These are phyloP conservation scores for Harpalus rubripes DNA, from an alignment of 2,888 invertebrate genomes.

Conservation along the genomic window DNA sequence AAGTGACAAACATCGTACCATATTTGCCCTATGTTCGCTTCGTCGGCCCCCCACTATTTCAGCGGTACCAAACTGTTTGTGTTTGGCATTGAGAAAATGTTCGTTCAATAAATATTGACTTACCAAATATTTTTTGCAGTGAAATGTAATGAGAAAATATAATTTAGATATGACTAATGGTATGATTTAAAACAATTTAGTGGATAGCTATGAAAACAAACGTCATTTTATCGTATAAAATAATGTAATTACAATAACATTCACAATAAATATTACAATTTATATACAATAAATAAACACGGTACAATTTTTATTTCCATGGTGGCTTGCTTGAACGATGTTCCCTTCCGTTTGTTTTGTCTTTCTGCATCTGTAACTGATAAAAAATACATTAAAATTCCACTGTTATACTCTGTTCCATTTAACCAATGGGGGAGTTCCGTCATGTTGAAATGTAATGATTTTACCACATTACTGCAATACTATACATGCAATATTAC, in stretches of 20 bases:
- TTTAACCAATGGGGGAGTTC: no score
- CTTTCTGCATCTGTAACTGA: slow-evolving; percentile 4
- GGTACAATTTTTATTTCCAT: slow-evolving; percentile 70
- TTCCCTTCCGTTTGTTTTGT: slow-evolving; percentile 68
- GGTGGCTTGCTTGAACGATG: slow-evolving; percentile 71
- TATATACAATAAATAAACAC: slow-evolving; percentile 47
- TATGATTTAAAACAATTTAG: background rate
- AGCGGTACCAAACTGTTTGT: slow-evolving; percentile 39
- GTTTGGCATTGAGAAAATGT: slow-evolving; percentile 11
- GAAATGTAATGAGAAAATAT: background rate
- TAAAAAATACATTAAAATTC: no score
- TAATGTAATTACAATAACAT: background rate
- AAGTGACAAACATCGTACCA: slow-evolving; percentile 50
- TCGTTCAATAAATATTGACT: slow-evolving; percentile 27
- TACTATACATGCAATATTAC: no score
- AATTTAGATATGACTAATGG: background rate
- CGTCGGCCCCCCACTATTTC: slow-evolving; percentile 16
- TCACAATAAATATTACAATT: slow-evolving; percentile 25
- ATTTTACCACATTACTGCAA: no score
- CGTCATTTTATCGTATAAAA: background rate
- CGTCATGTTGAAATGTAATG: no score
- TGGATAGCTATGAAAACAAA: background rate
- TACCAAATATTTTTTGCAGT: background rate
- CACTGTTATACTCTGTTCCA: no score
- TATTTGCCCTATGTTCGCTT: slow-evolving; percentile 38